Evolutionary conservation across 1,140 invertebrate species (phyloP), one percentile per base, ranked within the genome.

Genomic region (Drosophila rufa): DNA sequence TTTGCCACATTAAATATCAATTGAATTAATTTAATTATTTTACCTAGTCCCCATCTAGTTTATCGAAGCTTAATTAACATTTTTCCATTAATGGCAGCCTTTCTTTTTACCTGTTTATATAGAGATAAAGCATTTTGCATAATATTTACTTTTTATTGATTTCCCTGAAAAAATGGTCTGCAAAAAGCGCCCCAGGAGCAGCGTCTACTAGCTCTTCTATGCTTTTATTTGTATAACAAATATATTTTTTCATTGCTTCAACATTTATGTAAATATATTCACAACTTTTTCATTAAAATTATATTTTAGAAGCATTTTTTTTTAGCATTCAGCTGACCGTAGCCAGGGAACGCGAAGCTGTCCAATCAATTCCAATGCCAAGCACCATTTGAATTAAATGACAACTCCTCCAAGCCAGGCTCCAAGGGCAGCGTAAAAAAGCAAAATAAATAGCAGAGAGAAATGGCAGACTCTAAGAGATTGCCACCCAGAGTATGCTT

Each of bases 311-410:
- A 14, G 17, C 3, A n/a, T 30, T 1, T 3, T 17, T n/a, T 19
- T 36, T 19, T 19, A 7, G 5, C 19, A 9, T 19, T 22, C 46
- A 12, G 33, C 33, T 56, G 38, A 59, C 57, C 57, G 45, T 70
- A 71, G 19, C 69, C 53, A 47, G 66, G 51, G 53, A 36, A 45
- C 36, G 27, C 25, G 22, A 3, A 38, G 45, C 48, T 48, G 42
- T 19, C 71, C 74, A 76, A 76, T 76, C 74, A 47, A 66, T 58
- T 66, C 74, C 64, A 55, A 79, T 58, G 58, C 74, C 64, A 66
- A 82, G 67, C 59, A 74, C 57, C 83, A 83, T 79, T 61, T 64
- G 59, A 84, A 90, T 89, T 81, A 89, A 90, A 90, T 71, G 80
- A 61, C 80, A 90, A 90, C 80, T 75, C 30, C 30, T 33, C 30